phyloP scores from a whole-genome alignment of 1,140 invertebrate genomes.

The Caenorhabditis remanei region DNA sequence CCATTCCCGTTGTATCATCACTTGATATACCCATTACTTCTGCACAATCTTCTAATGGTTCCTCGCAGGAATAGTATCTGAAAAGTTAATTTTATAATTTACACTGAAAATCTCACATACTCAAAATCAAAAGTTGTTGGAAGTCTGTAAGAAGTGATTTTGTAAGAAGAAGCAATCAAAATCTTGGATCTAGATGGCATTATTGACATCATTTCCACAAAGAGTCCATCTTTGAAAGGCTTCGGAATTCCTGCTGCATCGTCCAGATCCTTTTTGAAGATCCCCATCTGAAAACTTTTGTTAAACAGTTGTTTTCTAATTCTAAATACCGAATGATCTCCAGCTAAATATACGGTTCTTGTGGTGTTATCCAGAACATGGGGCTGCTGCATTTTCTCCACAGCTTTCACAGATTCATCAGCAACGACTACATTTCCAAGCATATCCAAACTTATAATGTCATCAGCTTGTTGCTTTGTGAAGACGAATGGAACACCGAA shows the following conservation, averaged over 20 bases:
- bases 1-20: conserved; percentile 67
- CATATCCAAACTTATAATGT: conserved; percentile 35
- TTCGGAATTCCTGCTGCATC: neutral
- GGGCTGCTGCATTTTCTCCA: conserved; percentile 13
- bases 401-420: neutral
- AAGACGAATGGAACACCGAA: conserved; percentile 24
- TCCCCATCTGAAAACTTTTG: conserved; percentile 20
- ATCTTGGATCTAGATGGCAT: conserved; percentile 69
- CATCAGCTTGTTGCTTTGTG: conserved; percentile 29
- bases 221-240: conserved; percentile 70
- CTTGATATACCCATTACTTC: conserved; percentile 75
- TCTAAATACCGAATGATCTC: conserved; percentile 12
- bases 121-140: conserved; percentile 71
- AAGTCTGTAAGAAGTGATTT: conserved; percentile 72
- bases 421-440: neutral
- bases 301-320: neutral
- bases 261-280: conserved; percentile 47
- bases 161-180: conserved; percentile 73
- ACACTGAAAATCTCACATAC: conserved; percentile 23
- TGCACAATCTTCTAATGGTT: conserved; percentile 67
- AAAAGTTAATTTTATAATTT: conserved; percentile 18
- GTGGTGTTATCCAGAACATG: conserved; percentile 51
- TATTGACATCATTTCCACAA: conserved; percentile 68
- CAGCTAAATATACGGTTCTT: conserved; percentile 8
- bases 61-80: conserved; percentile 73